Percentiles rank a stretch among this genome's conserved stretches.
phyloP scores from a whole-genome alignment of 92 coral and sea anemone genomes.

The Galaxea fascicularis region DNA sequence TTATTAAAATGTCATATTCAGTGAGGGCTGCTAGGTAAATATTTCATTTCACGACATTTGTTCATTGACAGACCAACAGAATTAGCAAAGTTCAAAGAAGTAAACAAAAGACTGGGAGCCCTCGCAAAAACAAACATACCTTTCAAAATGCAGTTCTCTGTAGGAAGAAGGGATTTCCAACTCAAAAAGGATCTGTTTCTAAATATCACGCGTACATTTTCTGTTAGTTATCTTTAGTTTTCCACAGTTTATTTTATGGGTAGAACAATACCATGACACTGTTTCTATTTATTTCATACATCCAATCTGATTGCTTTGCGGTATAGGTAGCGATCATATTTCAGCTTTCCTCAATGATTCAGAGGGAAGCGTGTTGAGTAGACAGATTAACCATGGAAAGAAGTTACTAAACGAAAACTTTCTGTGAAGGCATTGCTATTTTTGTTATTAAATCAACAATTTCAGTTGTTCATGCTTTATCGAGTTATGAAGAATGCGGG shows the following conservation, averaged over 20 bases:
- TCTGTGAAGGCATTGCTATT: background rate
- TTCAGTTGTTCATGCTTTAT: background rate
- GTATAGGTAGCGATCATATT: conserved; percentile 4
- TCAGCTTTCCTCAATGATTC: background rate
- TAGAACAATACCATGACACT: conserved; percentile 5
- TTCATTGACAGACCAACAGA: conserved; percentile 6
- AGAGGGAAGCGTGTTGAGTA: conserved; percentile 5
- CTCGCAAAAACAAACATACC: background rate
- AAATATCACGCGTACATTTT: background rate
- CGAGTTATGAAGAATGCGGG: conserved; percentile 1
- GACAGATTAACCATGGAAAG: conserved; percentile 3
- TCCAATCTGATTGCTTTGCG: background rate
- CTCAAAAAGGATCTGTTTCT: background rate
- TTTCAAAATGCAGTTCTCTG: background rate
- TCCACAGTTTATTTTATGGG: background rate
- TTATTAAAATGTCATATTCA: conserved; percentile 9
- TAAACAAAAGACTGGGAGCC: conserved; percentile 2
- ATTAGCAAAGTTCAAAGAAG: background rate
- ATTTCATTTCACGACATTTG: conserved; percentile 2
- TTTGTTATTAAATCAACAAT: background rate
- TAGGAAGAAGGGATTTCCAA: background rate
- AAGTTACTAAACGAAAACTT: background rate
- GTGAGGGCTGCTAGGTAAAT: conserved; percentile 3
- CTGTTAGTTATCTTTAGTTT: background rate
- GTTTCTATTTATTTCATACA: background rate